These are phyloP conservation scores for Macrocentrus cingulum DNA, from an alignment of 1,140 invertebrate genomes.

Conservation along the genomic window DNA sequence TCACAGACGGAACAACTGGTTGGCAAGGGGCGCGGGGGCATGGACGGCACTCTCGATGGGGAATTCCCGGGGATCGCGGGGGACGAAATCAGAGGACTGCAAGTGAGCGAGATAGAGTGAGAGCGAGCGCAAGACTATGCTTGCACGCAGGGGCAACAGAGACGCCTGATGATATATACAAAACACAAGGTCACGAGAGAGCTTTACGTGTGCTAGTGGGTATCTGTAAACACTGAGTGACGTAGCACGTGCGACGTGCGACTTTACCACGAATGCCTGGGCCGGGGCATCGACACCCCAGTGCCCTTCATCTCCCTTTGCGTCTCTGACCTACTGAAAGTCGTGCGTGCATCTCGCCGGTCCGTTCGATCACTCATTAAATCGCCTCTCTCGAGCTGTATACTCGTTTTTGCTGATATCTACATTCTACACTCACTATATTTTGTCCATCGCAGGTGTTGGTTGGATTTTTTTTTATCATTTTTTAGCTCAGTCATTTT, in stretches of 20 bases:
- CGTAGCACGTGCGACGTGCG: slow-evolving; percentile 39
- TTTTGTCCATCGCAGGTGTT: too few relatives aligned
- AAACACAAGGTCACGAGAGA: slow-evolving; percentile 56
- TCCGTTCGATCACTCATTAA: slow-evolving; percentile 4
- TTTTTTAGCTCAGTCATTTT: too few relatives aligned
- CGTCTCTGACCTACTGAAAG: slow-evolving; percentile 14
- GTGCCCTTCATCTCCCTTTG: slow-evolving; percentile 23
- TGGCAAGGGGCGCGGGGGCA: slow-evolving; percentile 35
- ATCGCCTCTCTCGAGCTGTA: slow-evolving; percentile 8
- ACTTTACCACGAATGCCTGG: slow-evolving; percentile 27
- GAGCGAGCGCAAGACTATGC: neutral
- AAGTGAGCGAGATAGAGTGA: slow-evolving; percentile 18
- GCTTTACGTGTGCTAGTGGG: slow-evolving; percentile 29
- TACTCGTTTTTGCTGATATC: too few relatives aligned
- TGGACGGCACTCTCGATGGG: slow-evolving; percentile 23
- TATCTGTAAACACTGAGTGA: slow-evolving; percentile 53
- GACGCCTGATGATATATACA: slow-evolving; percentile 46
- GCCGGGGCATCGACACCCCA: slow-evolving; percentile 25
- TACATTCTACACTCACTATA: too few relatives aligned
- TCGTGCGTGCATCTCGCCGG: slow-evolving; percentile 12
- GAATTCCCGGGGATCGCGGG: slow-evolving; percentile 29
- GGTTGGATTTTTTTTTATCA: too few relatives aligned
- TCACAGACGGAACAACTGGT: slow-evolving; percentile 54
- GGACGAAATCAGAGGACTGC: slow-evolving; percentile 30
- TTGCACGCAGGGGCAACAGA: slow-evolving; percentile 28